Evolutionary conservation across 92 coral and sea anemone genomes (phyloP).

Genomic region (Porites evermanni): DNA sequence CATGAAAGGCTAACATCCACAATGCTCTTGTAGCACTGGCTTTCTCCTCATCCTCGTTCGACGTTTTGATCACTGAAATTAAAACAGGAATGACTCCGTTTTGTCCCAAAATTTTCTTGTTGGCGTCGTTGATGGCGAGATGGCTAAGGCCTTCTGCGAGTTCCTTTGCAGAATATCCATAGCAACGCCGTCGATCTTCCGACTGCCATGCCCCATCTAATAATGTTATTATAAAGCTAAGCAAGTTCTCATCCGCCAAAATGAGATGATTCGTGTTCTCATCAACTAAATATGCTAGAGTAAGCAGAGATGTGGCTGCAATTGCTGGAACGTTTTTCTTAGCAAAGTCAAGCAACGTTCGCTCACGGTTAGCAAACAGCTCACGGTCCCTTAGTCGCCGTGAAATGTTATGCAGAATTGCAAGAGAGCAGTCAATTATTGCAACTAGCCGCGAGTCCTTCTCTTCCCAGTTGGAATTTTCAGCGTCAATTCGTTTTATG

Average conservation of each 20-base stretch:
- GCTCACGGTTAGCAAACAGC: conserved; percentile 19
- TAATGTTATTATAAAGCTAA: conserved; percentile 36
- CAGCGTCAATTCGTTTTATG: neutral
- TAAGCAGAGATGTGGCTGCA: conserved; percentile 30
- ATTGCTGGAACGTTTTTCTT: neutral
- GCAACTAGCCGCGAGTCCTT: neutral
- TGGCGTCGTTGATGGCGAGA: conserved; percentile 55
- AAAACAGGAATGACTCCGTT: conserved; percentile 66
- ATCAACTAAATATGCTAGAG: conserved; percentile 56
- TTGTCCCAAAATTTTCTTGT: conserved; percentile 50
- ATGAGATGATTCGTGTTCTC: conserved; percentile 61
- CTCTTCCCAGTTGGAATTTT: neutral
- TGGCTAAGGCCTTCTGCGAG: conserved; percentile 68
- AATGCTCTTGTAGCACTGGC: conserved; percentile 54
- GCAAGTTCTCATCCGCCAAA: conserved; percentile 37
- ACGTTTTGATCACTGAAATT: conserved; percentile 44
- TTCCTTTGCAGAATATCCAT: conserved; percentile 61
- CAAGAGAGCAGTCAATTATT: neutral
- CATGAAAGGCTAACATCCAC: conserved; percentile 80
- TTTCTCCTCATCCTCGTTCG: conserved; percentile 50
- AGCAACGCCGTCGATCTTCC: conserved; percentile 32
- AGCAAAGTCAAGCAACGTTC: conserved; percentile 48
- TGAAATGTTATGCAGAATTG: conserved; percentile 46
- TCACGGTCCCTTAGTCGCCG: conserved; percentile 34
- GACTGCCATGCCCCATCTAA: conserved; percentile 38